Evolutionary conservation across 2,113 vertebrate genomes (phyloP).

Genomic region (Cairina moschata): DNA sequence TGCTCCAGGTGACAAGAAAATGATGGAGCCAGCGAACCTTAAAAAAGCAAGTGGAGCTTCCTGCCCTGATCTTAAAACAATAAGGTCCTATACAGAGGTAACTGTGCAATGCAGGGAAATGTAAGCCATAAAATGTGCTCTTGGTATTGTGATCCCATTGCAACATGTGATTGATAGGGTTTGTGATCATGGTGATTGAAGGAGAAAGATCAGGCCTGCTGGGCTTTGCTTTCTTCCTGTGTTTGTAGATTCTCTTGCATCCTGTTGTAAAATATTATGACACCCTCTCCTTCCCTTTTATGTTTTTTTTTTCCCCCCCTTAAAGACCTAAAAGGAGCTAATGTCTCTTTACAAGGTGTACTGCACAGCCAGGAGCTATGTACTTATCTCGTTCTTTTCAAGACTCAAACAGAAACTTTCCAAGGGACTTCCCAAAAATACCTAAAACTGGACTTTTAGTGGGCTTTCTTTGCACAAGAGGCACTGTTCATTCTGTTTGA

Average conservation of each 20-base stretch:
- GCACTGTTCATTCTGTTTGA: background rate
- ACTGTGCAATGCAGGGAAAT: constrained; percentile 79
- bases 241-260: constrained; percentile 70
- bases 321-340: constrained; percentile 81
- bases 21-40: constrained; percentile 76
- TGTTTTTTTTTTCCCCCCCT: background rate
- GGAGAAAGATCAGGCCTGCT: constrained; percentile 87
- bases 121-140: constrained; percentile 85
- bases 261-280: constrained; percentile 88
- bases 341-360: constrained; percentile 86
- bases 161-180: constrained; percentile 86
- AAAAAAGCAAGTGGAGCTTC: constrained; percentile 83
- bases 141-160: constrained; percentile 85
- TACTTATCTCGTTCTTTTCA: constrained; percentile 79
- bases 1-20: constrained; percentile 84
- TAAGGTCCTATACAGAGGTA: constrained; percentile 77
- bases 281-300: constrained; percentile 70
- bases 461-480: background rate
- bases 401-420: background rate
- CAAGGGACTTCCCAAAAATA: background rate
- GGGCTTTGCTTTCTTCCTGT: constrained; percentile 88
- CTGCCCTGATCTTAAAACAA: constrained; percentile 78
- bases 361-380: constrained; percentile 82
- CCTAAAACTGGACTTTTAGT: background rate
- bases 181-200: constrained; percentile 83